These are phyloP conservation scores for Stegodyphus mimosarum DNA, from an alignment of 1,140 invertebrate genomes.

Conservation along the genomic window DNA sequence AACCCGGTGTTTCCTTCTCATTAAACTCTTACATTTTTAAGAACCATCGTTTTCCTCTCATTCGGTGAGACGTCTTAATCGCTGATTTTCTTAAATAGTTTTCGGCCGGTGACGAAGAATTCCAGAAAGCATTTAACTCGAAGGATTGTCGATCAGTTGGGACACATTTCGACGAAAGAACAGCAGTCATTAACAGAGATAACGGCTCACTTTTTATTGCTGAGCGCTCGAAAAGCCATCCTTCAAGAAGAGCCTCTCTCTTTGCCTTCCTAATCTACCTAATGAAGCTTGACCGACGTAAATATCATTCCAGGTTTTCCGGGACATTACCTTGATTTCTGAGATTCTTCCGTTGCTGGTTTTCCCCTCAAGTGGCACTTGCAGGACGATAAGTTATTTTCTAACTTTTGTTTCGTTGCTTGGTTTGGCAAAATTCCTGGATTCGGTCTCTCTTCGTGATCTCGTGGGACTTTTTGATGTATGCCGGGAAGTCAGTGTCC, in stretches of 20 bases:
- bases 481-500: constrained; percentile 4
- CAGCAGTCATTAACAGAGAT: constrained; percentile 46
- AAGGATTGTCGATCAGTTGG: constrained; percentile 26
- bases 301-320: constrained; percentile 58
- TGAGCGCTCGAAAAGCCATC: not conserved
- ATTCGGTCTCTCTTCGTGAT: not conserved
- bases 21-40: not conserved
- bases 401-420: constrained; percentile 32
- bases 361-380: constrained; percentile 19
- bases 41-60: not conserved
- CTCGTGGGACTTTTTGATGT: constrained; percentile 45
- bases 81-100: not conserved
- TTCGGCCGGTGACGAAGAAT: not conserved
- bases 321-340: constrained; percentile 50
- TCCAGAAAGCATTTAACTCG: constrained; percentile 19
- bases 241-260: not conserved
- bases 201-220: constrained; percentile 49
- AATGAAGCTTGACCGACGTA: constrained; percentile 57
- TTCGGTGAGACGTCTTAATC: constrained; percentile 9
- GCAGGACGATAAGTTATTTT: constrained; percentile 49
- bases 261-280: constrained; percentile 26
- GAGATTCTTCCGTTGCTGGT: constrained; percentile 37
- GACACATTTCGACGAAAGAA: constrained; percentile 44
- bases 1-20: not conserved
- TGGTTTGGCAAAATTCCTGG: not conserved